Evolutionary conservation across 2,888 invertebrate genomes (phyloP), one percentile per base, ranked within the genome.

Genomic region (Perizoma affinitatum): DNA sequence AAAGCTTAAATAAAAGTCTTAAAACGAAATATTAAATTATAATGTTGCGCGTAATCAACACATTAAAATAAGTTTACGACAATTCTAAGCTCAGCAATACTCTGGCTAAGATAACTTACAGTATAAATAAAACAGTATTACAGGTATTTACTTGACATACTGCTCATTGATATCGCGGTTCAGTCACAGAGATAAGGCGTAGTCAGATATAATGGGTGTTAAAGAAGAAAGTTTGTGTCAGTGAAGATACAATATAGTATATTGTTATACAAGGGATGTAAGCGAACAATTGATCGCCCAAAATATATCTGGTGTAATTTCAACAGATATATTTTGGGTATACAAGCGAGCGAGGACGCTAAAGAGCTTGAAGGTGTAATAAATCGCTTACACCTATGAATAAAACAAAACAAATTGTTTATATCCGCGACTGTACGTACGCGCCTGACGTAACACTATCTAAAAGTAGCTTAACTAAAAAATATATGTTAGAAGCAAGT

Each of bases 1-100:
- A 62, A 62, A 64, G 33, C 62, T 68, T 54, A 66, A 65, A 57
- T 59, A 61, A 61, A 67, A 66, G 36, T 63, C 63, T 61, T 61
- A 61, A 56, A 65, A 56, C 50, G 34, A 51, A 53, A 53, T 51
- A 54, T 40, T 49, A 60, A 50, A 59, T 7, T 49, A 60, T 49
- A 48, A 56, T 61, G 42, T 57, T 53, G 55, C 41, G 48, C 49
- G 58, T 61, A 47, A 61, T 52, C 35, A 54, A 9, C 45, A 57
- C 34, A 46, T 9, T 33, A 44, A 49, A 48, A 35, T 46, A 40
- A 53, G 45, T 51, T 51, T 22, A 22, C 22, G 22, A 22, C 22
- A 52, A 52, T 11, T 56, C 40, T 44, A 50, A 54, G 50, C 50
- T 52, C 52, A 33, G 58, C 33, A 10, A n/a, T 5, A 48, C 42